Conservation (phyloP, 2,113 vertebrate genomes). For the Sinocyclocheilus anophthalmus region DNA sequence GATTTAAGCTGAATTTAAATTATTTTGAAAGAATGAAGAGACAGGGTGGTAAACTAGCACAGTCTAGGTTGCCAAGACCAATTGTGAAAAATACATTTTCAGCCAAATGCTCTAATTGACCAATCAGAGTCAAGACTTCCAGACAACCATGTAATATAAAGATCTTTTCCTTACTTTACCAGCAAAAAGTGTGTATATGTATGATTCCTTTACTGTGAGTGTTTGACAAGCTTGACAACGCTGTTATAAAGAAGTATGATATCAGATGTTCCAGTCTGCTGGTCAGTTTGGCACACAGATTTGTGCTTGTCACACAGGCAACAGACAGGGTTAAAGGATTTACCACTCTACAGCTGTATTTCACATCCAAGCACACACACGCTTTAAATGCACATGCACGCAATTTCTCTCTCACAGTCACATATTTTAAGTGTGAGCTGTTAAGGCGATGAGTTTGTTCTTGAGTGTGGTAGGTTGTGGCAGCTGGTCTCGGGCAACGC, state of each 20-base stretch:
- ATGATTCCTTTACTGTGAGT: background rate
- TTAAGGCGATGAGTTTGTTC: constrained; percentile 58
- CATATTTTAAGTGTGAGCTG: constrained; percentile 50
- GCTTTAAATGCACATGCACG: constrained; percentile 35
- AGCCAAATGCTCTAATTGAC: background rate
- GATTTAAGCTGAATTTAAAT: background rate
- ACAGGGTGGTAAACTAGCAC: background rate
- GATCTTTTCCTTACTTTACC: background rate
- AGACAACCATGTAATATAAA: background rate
- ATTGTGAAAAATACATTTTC: background rate
- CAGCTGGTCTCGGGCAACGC: constrained; percentile 56
- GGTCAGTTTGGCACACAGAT: constrained; percentile 16
- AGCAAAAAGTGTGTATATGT: background rate
- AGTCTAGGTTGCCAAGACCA: background rate
- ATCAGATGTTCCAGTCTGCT: background rate
- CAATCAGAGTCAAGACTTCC: background rate
- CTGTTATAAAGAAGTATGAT: background rate
- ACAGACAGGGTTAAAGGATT: constrained; percentile 16
- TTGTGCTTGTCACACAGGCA: constrained; percentile 40
- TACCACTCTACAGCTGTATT: background rate
- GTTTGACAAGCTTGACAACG: background rate
- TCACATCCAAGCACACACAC: background rate
- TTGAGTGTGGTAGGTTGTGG: constrained; percentile 41
- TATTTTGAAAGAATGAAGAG: constrained; percentile 43
- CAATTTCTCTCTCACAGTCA: constrained; percentile 45